Evolutionary conservation across 1,140 invertebrate genomes (phyloP).

Genomic region (Trissolcus basalis): DNA sequence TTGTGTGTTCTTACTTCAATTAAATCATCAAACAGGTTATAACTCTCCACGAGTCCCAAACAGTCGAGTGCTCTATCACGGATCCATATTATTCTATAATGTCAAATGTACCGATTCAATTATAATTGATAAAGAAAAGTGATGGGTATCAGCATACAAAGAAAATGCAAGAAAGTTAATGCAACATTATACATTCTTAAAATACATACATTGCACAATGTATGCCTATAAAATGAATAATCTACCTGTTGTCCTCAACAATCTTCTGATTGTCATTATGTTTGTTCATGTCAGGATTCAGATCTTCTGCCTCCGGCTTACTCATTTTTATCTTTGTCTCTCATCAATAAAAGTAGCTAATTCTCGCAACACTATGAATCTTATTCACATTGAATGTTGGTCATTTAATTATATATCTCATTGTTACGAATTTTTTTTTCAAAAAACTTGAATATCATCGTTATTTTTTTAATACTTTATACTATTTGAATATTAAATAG

Average conservation of each 20-base stretch:
- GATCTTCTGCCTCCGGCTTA: slow-evolving; percentile 6
- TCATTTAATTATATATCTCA: no score
- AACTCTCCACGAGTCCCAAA: slow-evolving; percentile 58
- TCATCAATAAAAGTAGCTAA: neutral
- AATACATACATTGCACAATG: slow-evolving; percentile 7
- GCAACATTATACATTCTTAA: neutral
- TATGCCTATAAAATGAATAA: neutral
- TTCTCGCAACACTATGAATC: no score
- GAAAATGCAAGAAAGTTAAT: slow-evolving; percentile 7
- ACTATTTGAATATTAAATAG: slow-evolving; percentile 13
- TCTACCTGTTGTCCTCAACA: slow-evolving; percentile 28
- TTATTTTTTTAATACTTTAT: no score
- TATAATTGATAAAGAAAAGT: slow-evolving; percentile 5
- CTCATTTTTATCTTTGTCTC: neutral
- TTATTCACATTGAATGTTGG: no score
- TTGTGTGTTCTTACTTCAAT: slow-evolving; percentile 66
- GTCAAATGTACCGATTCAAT: slow-evolving; percentile 21
- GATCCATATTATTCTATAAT: slow-evolving; percentile 69
- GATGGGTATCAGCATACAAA: slow-evolving; percentile 4
- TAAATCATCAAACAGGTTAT: slow-evolving; percentile 67
- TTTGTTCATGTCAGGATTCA: slow-evolving; percentile 7
- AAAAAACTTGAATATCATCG: no score
- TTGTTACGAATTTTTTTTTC: no score
- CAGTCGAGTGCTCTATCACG: slow-evolving; percentile 67
- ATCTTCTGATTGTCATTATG: neutral